Evolutionary conservation across 1,140 invertebrate species (phyloP).

Genomic region (Arion vulgaris): DNA sequence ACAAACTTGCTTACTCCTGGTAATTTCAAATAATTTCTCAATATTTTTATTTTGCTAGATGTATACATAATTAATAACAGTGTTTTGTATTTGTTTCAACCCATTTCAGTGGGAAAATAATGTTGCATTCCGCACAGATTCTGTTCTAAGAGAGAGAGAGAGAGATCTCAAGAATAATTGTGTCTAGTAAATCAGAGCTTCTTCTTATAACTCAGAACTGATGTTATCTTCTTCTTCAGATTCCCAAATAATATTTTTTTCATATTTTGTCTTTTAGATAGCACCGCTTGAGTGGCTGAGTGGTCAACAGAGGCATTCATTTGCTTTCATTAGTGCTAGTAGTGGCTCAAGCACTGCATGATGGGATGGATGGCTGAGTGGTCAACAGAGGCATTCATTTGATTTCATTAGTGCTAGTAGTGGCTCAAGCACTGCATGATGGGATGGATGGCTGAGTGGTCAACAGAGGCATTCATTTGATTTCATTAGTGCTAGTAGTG

Average conservation of each 20-base stretch:
- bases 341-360: slow-evolving; percentile 22
- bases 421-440: slow-evolving; percentile 24
- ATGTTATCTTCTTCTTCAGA: no score
- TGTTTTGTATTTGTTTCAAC: no score
- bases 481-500: slow-evolving; percentile 16
- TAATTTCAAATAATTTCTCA: no score
- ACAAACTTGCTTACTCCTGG: no score
- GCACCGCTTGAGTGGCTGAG: slow-evolving; percentile 33
- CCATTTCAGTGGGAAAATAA: no score
- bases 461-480: slow-evolving; percentile 36
- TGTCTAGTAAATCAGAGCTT: no score
- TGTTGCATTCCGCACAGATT: no score
- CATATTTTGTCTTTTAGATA: slow-evolving; percentile 23
- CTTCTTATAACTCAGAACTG: no score
- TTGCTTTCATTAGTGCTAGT: slow-evolving; percentile 28
- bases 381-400: slow-evolving; percentile 34
- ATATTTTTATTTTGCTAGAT: no score
- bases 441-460: slow-evolving; percentile 25
- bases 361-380: neutral
- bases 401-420: slow-evolving; percentile 22
- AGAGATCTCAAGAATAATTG: no score
- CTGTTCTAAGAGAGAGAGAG: no score
- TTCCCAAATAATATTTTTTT: neutral
- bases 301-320: slow-evolving; percentile 31
- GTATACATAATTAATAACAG: no score